Percentiles rank a stretch among this genome's conserved stretches.
phyloP scores from a whole-genome alignment of 35 echinoderm and acorn worm species.

The Lytechinus variegatus region DNA sequence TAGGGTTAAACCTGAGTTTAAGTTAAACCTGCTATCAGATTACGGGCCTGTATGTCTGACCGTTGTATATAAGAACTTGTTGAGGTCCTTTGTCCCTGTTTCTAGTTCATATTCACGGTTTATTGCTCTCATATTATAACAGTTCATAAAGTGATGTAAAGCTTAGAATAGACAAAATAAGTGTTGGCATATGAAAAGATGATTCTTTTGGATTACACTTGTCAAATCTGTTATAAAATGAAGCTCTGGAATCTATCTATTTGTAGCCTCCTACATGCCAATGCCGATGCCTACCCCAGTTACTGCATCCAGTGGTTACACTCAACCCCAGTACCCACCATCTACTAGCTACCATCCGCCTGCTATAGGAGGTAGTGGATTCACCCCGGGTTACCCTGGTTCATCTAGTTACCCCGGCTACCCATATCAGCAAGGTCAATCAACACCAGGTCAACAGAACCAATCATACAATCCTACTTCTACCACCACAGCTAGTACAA shows the following conservation, averaged over 20 bases:
- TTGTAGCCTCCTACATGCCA: slow-evolving; percentile 48
- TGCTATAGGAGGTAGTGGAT: slow-evolving; percentile 11
- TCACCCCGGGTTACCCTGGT: slow-evolving; percentile 25
- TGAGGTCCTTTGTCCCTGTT: too few species aligned
- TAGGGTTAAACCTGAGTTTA: too few species aligned
- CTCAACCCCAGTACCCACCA: slow-evolving; percentile 59
- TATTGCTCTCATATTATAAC: too few species aligned
- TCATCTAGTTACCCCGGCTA: slow-evolving; percentile 50
- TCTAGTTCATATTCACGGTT: too few species aligned
- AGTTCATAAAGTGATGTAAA: too few species aligned
- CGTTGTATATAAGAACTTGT: too few species aligned
- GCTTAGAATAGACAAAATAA: too few species aligned
- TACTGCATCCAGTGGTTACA: not conserved
- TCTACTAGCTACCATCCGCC: slow-evolving; percentile 53
- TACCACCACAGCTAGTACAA: not conserved
- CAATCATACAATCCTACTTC: not conserved
- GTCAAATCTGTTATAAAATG: too few species aligned
- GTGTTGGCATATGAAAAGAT: too few species aligned
- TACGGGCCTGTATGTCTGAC: too few species aligned
- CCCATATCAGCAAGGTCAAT: slow-evolving; percentile 45
- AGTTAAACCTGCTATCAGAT: too few species aligned
- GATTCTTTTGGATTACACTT: too few species aligned
- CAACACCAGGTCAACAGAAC: not conserved
- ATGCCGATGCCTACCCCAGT: slow-evolving; percentile 84
- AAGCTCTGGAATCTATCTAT: not conserved